Base-by-base conservation (phyloP, 1,140 invertebrate species). In the Drosophila yakuba region DNA sequence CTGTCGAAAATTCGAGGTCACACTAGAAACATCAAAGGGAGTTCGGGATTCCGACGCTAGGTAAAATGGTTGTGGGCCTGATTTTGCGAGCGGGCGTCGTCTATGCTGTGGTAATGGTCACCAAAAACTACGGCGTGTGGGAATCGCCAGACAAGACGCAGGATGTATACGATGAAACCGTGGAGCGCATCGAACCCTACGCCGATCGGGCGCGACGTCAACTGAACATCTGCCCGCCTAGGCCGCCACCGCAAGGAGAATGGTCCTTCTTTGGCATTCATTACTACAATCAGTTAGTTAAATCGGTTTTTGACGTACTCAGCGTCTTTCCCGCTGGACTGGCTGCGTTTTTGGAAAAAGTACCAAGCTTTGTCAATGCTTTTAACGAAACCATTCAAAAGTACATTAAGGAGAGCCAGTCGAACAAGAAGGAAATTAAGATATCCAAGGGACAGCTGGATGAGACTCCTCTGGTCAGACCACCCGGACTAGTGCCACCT, bases 241-340 rank as follows among this genome's bases (percentile, higher is more conserved):
- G 50, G 5, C 43, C 80, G 4, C 84, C 84, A 1, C 64, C 84
- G 1, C 20, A 89, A 2, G 71, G 84, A 14, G 23, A 80, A 11
- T 78, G 48, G 57, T 7, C 60, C 0, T 89, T 60, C 45, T 55
- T 84, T 10, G 73, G 64, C 36, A 59, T 89, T 3, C 55, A 84
- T 39, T 80, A 56, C 52, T 89, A 89, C 39, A 89, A 89, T 32
- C 17, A 84, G 41, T 38, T 57, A 3, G 74, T 89, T 1, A 72
- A 74, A 8, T 23, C 68, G 0, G 28, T 80, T 8, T 80, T 78
- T 12, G 50, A 55, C 5, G 38, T 89, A 4, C 12, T 89, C 0
- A 68, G 44, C 23, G 35, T 58, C 0, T n/a, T 32, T 2, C 84
- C 84, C 8, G 52, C 52, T 4, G 69, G 66, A 6, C 11, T 89